phyloP scores from a whole-genome alignment of 2,888 invertebrate species.

The Orthosia gothica region DNA sequence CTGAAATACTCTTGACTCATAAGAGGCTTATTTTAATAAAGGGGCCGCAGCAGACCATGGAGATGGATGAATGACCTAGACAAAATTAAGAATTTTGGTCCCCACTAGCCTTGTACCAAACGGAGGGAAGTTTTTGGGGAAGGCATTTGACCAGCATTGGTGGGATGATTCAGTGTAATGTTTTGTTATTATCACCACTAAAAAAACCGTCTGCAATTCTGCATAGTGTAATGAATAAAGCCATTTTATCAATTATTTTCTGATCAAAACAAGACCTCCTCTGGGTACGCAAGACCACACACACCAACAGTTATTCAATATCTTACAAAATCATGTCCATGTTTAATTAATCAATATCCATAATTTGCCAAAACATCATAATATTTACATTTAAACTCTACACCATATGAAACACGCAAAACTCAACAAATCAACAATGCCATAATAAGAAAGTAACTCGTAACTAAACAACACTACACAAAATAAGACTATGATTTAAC shows the following conservation, averaged over 20 bases:
- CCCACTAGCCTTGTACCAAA: neutral
- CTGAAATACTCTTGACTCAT: neutral
- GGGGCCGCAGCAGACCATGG: neutral
- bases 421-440: conserved; percentile 1
- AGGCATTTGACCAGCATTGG: no score
- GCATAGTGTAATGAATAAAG: neutral
- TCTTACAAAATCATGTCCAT: neutral
- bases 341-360: conserved; percentile 6
- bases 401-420: neutral
- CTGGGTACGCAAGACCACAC: neutral
- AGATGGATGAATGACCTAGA: neutral
- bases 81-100: neutral
- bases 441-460: neutral
- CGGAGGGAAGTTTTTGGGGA: no score
- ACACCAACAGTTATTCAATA: neutral
- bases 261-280: neutral
- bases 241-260: neutral
- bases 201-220: no score
- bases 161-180: no score
- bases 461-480: conserved; percentile 19
- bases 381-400: conserved; percentile 10
- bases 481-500: conserved; percentile 6
- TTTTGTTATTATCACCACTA: no score
- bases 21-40: neutral
- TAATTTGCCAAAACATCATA: conserved; percentile 9